A percentile compares a stretch with the other conserved stretches of the same genome.
Evolutionary conservation across 1,140 invertebrate genomes (phyloP).

Genomic region (Drosophila grimshawi): DNA sequence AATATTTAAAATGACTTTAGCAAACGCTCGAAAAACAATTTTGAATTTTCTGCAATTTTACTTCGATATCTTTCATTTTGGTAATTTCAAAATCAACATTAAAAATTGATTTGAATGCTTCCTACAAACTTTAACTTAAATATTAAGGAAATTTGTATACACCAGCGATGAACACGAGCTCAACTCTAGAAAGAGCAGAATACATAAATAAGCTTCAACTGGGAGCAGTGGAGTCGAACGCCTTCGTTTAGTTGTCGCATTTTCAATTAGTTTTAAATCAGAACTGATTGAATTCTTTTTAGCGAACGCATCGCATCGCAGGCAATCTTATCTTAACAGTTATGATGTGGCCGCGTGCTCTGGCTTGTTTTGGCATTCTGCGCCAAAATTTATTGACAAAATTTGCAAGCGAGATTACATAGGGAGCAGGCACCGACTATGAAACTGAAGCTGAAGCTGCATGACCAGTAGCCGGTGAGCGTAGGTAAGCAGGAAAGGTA

Average conservation of each 20-base stretch:
- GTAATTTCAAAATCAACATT: too few relatives aligned
- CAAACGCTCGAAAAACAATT: too few relatives aligned
- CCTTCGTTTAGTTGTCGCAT: constrained; percentile 59
- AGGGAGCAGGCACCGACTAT: constrained; percentile 18
- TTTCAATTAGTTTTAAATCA: constrained; percentile 82
- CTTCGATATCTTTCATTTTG: too few relatives aligned
- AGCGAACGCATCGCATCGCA: constrained; percentile 34
- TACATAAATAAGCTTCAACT: too few relatives aligned
- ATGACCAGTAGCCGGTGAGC: constrained; percentile 64
- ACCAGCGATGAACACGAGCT: background rate
- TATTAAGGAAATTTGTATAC: too few relatives aligned
- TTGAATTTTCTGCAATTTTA: too few relatives aligned
- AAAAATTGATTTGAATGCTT: too few relatives aligned
- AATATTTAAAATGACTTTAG: too few relatives aligned
- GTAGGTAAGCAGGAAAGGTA: constrained; percentile 5
- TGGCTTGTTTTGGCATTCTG: constrained; percentile 73
- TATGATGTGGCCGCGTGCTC: constrained; percentile 58
- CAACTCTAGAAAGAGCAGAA: background rate
- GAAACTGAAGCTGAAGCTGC: constrained; percentile 51
- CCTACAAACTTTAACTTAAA: too few relatives aligned
- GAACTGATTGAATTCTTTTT: constrained; percentile 79
- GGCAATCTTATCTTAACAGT: constrained; percentile 79
- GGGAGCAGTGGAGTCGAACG: background rate
- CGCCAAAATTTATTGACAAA: constrained; percentile 80
- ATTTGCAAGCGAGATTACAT: constrained; percentile 75